Conservation (phyloP, 2,888 invertebrate genomes). For the Lasioglossum lativentre region DNA sequence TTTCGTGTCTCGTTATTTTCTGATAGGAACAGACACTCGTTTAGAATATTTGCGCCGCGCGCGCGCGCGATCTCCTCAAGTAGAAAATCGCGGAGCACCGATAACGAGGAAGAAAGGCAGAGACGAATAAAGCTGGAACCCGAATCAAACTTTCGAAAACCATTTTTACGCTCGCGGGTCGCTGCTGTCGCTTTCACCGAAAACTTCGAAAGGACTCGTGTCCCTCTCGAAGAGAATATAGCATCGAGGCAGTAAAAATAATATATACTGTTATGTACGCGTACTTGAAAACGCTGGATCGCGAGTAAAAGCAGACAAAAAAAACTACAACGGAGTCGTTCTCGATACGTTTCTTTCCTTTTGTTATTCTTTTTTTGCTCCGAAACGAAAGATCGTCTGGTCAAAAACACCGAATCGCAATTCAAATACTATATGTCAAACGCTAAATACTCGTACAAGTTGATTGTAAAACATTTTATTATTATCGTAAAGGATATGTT, state of each 20-base stretch:
- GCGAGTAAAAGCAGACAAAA: constrained; percentile 24
- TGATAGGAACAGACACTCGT: constrained; percentile 15
- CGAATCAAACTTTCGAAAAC: not conserved
- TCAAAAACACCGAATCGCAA: constrained; percentile 47
- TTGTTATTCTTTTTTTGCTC: not conserved
- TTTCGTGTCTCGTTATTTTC: not conserved
- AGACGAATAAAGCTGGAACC: not conserved
- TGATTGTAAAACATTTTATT: constrained; percentile 47
- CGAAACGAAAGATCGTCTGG: constrained; percentile 28
- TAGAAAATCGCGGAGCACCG: constrained; percentile 13
- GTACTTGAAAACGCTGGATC: constrained; percentile 31
- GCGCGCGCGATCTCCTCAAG: not conserved
- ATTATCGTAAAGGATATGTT: constrained; percentile 38
- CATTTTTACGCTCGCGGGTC: not conserved
- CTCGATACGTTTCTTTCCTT: constrained; percentile 7
- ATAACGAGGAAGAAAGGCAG: constrained; percentile 9
- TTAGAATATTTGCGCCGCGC: constrained; percentile 10
- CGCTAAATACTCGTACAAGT: constrained; percentile 19
- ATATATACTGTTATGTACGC: constrained; percentile 25
- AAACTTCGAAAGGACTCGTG: constrained; percentile 11
- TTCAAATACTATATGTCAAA: constrained; percentile 40
- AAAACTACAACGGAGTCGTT: constrained; percentile 30
- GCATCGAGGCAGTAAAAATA: constrained; percentile 44
- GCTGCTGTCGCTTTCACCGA: not conserved
- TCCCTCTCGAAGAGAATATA: constrained; percentile 22